These are phyloP conservation scores for Pogonocherus hispidulus DNA, from an alignment of 2,888 invertebrate genomes.

Conservation along the genomic window DNA sequence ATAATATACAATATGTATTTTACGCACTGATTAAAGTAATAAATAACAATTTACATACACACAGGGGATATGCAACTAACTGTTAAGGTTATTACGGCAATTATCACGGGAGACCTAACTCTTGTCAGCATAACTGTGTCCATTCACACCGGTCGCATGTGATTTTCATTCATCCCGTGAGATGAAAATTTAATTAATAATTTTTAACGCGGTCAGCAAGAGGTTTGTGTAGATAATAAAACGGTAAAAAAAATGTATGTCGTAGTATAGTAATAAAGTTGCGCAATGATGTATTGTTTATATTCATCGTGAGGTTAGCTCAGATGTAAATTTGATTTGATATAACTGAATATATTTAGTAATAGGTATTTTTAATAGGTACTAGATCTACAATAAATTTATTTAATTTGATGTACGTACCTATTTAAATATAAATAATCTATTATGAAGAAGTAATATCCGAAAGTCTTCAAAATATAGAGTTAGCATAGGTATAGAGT, in stretches of 20 bases:
- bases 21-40: conserved; percentile 11
- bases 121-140: conserved; percentile 32
- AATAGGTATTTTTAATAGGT: no score
- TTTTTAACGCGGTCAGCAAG: conserved; percentile 11
- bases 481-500: no score
- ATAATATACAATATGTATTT: background rate
- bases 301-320: background rate
- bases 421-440: no score
- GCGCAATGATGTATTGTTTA: background rate
- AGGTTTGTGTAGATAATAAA: background rate
- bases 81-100: conserved; percentile 30
- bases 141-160: conserved; percentile 18
- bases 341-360: background rate
- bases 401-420: no score
- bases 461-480: no score
- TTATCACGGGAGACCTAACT: conserved; percentile 22
- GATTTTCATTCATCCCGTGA: conserved; percentile 25
- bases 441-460: no score
- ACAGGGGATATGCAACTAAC: conserved; percentile 6
- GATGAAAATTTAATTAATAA: conserved; percentile 16
- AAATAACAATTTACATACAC: conserved; percentile 18
- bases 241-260: conserved; percentile 2
- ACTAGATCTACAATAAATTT: no score
- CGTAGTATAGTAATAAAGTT: background rate
- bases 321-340: background rate